Percentiles rank a stretch among this genome's conserved stretches.
phyloP scores from a whole-genome alignment of 2,113 vertebrate species.

The Pomatorhinus ruficollis region DNA sequence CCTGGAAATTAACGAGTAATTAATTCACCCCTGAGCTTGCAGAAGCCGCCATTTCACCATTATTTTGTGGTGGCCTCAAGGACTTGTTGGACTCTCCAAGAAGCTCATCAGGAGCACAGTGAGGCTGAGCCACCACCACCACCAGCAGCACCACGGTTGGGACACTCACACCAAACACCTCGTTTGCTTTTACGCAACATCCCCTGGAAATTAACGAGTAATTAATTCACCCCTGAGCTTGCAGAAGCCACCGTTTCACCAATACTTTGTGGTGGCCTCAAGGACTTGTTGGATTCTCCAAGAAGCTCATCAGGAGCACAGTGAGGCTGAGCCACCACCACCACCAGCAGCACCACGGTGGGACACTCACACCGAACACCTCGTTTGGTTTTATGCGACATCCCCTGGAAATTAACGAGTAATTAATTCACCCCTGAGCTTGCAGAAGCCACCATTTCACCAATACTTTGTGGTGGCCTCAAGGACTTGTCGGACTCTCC shows the following conservation, averaged over 20 bases:
- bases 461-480: neutral
- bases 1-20: no score
- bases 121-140: neutral
- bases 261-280: accelerated
- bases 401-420: accelerated
- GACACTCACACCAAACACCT: neutral
- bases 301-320: neutral
- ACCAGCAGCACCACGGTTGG: accelerated
- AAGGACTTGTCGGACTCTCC: accelerated
- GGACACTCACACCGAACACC: neutral
- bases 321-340: neutral
- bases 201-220: neutral
- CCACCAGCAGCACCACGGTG: accelerated
- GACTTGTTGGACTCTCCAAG: no score
- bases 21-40: no score
- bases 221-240: neutral
- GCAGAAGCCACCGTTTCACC: neutral
- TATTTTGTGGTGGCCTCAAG: no score
- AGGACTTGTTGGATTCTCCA: neutral
- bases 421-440: neutral
- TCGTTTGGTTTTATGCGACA: accelerated
- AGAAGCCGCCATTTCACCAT: no score
- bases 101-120: neutral
- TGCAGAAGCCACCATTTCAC: accelerated
- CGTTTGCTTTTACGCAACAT: accelerated